A percentile compares a stretch with the other conserved stretches of the same genome.
Conservation (phyloP, 2,113 vertebrate genomes). For the Penelope pileata region DNA sequence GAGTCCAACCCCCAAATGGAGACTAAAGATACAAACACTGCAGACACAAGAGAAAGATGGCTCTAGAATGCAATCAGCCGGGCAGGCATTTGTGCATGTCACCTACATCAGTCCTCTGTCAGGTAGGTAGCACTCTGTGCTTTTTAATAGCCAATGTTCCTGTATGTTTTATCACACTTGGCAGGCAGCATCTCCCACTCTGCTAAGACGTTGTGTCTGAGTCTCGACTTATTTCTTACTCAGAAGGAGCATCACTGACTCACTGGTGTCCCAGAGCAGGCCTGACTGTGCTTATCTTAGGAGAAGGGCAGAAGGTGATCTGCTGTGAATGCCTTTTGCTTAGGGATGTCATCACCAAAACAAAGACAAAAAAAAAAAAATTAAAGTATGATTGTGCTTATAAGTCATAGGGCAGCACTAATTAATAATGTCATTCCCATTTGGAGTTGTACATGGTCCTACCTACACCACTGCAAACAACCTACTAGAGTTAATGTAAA, state of each 20-base stretch:
- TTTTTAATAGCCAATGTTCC: background rate
- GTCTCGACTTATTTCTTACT: background rate
- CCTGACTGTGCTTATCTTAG: background rate
- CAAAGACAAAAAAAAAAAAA: background rate
- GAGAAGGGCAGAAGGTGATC: background rate
- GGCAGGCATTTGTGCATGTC: background rate
- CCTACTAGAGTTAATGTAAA: background rate
- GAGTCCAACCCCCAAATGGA: no score
- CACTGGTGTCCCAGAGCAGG: background rate
- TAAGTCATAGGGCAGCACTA: background rate
- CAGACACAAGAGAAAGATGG: background rate
- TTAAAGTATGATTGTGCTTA: background rate
- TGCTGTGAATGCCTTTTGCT: background rate
- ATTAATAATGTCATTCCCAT: background rate
- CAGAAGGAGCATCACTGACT: background rate
- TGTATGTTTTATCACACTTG: background rate
- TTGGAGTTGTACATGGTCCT: background rate
- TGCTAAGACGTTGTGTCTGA: background rate
- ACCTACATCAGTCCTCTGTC: background rate
- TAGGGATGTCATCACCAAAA: background rate
- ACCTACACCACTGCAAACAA: background rate
- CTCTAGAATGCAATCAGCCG: background rate
- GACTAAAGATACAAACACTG: background rate
- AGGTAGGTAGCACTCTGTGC: background rate
- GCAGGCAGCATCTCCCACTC: background rate